phyloP scores from a whole-genome alignment of 2,113 vertebrate species.

The Platysteira castanea region DNA sequence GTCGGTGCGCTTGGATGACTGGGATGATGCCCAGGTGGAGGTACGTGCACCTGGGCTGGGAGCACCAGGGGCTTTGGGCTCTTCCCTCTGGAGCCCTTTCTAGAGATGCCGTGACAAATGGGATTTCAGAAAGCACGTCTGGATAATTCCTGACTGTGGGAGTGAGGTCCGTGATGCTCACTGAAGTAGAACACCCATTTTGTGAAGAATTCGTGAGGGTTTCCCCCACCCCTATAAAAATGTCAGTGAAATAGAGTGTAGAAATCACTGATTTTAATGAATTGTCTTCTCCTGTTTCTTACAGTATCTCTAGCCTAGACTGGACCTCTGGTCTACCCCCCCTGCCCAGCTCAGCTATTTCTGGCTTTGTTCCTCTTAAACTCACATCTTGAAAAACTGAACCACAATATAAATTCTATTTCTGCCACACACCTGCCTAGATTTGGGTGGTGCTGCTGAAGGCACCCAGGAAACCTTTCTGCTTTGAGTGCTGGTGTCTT shows the following conservation, averaged over 20 bases:
- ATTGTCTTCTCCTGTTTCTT: not conserved
- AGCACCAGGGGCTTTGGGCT: not conserved
- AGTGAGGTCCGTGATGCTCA: fast-evolving
- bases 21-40: constrained; percentile 90
- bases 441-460: not conserved
- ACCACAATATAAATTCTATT: not conserved
- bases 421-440: not conserved
- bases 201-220: not conserved
- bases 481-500: not conserved
- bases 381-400: not conserved
- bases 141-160: not conserved
- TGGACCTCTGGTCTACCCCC: not conserved
- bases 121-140: fast-evolving
- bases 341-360: not conserved
- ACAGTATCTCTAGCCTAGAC: not conserved
- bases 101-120: fast-evolving
- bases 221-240: not conserved
- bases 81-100: not conserved
- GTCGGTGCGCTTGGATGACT: constrained; percentile 85
- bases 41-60: constrained; percentile 37
- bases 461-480: not conserved
- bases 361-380: not conserved
- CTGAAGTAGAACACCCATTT: fast-evolving
- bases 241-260: fast-evolving
- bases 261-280: not conserved